These are phyloP conservation scores for Caenorhabditis sinica DNA, from an alignment of 2,888 invertebrate genomes.

Conservation along the genomic window DNA sequence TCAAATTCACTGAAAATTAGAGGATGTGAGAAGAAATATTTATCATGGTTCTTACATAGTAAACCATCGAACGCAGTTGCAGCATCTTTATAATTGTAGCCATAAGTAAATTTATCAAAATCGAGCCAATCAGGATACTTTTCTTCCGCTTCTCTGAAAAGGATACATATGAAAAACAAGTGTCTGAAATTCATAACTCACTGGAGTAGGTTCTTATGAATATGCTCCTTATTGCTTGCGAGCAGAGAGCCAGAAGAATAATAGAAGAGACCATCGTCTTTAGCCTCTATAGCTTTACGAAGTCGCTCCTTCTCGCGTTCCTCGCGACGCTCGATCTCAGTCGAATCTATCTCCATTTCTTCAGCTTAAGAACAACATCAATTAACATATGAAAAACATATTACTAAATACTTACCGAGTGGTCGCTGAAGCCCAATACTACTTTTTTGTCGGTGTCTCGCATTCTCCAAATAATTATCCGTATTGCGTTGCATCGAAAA, in stretches of 20 bases:
- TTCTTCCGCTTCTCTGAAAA: conserved; percentile 25
- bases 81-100: conserved; percentile 25
- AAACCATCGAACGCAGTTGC: conserved; percentile 40
- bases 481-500: background rate
- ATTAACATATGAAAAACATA: background rate
- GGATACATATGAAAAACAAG: background rate
- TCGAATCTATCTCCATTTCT: conserved; percentile 1
- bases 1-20: conserved; percentile 37
- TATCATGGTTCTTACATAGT: conserved; percentile 17
- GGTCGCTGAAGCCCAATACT: conserved; percentile 20
- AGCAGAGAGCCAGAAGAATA: conserved; percentile 37
- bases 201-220: conserved; percentile 31
- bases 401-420: background rate
- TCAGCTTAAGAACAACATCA: conserved; percentile 30
- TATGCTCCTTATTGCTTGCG: background rate
- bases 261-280: conserved; percentile 22
- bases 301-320: background rate
- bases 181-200: conserved; percentile 4
- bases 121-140: conserved; percentile 28
- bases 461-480: conserved; percentile 7
- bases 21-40: background rate
- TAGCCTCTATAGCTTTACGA: background rate
- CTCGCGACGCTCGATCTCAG: background rate
- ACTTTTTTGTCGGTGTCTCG: conserved; percentile 30
- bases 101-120: conserved; percentile 32